Percentiles rank a stretch among this genome's conserved stretches.
phyloP scores from a whole-genome alignment of 2,888 invertebrate genomes.

The Ochropacha duplaris region DNA sequence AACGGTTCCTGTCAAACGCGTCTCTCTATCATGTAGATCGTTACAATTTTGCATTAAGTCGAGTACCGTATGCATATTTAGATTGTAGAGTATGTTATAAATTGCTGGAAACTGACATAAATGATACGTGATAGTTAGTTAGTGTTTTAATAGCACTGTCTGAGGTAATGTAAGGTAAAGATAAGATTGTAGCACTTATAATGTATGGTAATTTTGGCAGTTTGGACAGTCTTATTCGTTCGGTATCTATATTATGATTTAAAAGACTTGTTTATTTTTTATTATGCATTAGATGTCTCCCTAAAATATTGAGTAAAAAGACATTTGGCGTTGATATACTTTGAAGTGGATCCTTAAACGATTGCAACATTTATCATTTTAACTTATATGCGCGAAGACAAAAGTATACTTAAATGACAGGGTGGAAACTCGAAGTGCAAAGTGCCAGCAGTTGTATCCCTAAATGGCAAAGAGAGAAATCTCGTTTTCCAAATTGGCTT shows the following conservation, averaged over 20 bases:
- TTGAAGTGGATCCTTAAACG: background rate
- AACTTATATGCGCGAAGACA: too few relatives aligned
- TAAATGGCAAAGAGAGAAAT: conserved; percentile 56
- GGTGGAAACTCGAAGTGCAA: conserved; percentile 5
- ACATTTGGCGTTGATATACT: background rate
- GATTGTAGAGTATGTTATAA: conserved; percentile 27
- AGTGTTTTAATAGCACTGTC: conserved; percentile 14
- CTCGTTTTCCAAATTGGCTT: conserved; percentile 50
- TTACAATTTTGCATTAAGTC: conserved; percentile 19
- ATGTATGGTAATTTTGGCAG: background rate
- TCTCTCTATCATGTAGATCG: conserved; percentile 26
- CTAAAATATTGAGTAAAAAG: too few relatives aligned
- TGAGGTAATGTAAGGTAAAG: conserved; percentile 15
- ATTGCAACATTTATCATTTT: background rate
- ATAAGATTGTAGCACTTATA: conserved; percentile 17
- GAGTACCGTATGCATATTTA: conserved; percentile 6
- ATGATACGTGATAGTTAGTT: conserved; percentile 33
- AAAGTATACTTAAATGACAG: background rate
- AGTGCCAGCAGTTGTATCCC: conserved; percentile 37
- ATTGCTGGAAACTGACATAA: conserved; percentile 34
- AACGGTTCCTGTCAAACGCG: conserved; percentile 29
- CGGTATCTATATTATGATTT: background rate
- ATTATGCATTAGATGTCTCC: too few relatives aligned
- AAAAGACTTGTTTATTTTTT: background rate
- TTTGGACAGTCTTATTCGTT: background rate